Evolutionary conservation across 2,888 invertebrate species (phyloP).

Genomic region (Theodoxus fluviatilis): DNA sequence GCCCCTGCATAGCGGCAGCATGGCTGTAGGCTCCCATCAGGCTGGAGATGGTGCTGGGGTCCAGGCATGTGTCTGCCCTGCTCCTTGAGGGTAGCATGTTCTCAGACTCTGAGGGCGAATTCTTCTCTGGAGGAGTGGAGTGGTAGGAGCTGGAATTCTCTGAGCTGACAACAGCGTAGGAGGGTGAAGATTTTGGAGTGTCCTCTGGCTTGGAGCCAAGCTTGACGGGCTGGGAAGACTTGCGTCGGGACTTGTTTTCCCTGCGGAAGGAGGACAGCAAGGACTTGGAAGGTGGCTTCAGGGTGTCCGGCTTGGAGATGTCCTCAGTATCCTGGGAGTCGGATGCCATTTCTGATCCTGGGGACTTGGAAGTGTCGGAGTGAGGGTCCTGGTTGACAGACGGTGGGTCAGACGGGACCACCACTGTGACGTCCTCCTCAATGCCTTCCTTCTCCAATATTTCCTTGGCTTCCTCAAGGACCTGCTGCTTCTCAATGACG

Average conservation of each 20-base stretch:
- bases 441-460: constrained; percentile 46
- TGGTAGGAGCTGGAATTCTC: too few species aligned
- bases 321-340: constrained; percentile 31
- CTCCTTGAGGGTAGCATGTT: too few species aligned
- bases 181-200: too few species aligned
- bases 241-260: constrained; percentile 42
- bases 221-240: constrained; percentile 42
- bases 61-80: too few species aligned
- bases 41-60: not conserved
- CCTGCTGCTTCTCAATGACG: constrained; percentile 12
- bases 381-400: too few species aligned
- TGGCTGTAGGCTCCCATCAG: too few species aligned
- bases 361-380: constrained; percentile 36
- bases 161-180: too few species aligned
- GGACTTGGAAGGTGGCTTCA: constrained; percentile 47
- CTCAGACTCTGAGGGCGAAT: too few species aligned
- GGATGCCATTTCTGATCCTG: constrained; percentile 32
- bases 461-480: constrained; percentile 35
- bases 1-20: constrained; percentile 4
- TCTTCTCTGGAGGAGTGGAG: too few species aligned
- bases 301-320: constrained; percentile 39
- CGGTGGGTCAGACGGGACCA: constrained; percentile 54
- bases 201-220: too few species aligned
- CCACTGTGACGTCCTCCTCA: constrained; percentile 55
- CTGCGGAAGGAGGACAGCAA: constrained; percentile 40